These are phyloP conservation scores for Lycorma delicatula DNA, from an alignment of 1,140 invertebrate genomes.

Conservation along the genomic window DNA sequence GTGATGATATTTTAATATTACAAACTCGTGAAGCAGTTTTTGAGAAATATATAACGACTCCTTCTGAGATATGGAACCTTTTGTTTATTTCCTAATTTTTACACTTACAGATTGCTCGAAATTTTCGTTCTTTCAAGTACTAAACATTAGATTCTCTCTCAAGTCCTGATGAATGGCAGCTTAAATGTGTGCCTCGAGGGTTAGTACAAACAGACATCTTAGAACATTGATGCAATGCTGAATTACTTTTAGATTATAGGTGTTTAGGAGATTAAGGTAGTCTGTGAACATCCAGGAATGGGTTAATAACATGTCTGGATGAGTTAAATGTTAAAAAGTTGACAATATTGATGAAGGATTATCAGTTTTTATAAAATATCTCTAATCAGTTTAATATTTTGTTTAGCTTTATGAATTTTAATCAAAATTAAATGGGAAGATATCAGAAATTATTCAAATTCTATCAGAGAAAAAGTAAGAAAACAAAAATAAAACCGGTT, in stretches of 20 bases:
- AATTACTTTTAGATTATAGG: conserved; percentile 62
- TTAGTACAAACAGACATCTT: conserved; percentile 36
- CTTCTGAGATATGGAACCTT: background rate
- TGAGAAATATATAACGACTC: background rate
- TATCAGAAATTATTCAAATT: conserved; percentile 73
- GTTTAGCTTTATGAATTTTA: conserved; percentile 55
- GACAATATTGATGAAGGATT: conserved; percentile 37
- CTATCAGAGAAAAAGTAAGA: conserved; percentile 32
- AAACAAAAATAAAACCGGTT: conserved; percentile 14
- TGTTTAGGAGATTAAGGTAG: conserved; percentile 57
- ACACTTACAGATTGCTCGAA: background rate
- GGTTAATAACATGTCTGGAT: conserved; percentile 38
- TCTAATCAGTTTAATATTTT: conserved; percentile 24
- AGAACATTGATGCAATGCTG: conserved; percentile 55
- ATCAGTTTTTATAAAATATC: conserved; percentile 40
- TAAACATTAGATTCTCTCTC: conserved; percentile 23
- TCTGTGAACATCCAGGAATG: conserved; percentile 26
- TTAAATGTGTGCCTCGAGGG: conserved; percentile 26
- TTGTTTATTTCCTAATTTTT: background rate
- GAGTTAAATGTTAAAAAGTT: conserved; percentile 42
- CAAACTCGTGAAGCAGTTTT: background rate
- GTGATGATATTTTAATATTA: conserved; percentile 5
- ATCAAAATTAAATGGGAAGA: conserved; percentile 69
- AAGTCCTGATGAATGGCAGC: conserved; percentile 22
- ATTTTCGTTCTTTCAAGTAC: conserved; percentile 20